Evolutionary conservation across 2,113 vertebrate species (phyloP).

Genomic region (Chionis minor): DNA sequence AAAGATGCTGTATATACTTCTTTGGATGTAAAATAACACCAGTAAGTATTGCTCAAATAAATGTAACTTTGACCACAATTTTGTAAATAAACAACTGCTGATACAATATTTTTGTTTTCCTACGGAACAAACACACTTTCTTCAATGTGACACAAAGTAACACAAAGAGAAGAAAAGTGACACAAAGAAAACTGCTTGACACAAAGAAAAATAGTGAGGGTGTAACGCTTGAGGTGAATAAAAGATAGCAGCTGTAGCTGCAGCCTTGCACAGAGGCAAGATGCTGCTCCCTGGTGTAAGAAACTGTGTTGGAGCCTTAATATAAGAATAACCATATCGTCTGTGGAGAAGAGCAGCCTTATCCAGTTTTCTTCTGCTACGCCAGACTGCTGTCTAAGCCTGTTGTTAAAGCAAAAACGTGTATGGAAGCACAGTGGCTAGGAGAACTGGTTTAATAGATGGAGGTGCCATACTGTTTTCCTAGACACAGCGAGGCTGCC

Average conservation of each 20-base stretch:
- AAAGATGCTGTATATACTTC: neutral
- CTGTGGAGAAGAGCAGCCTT: neutral
- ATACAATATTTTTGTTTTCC: neutral
- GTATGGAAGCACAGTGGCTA: neutral
- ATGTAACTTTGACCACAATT: neutral
- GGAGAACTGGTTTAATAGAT: neutral
- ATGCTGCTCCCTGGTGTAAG: slow-evolving; percentile 42
- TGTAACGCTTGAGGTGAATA: neutral
- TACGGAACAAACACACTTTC: slow-evolving; percentile 6
- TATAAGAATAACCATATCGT: neutral
- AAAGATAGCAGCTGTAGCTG: neutral
- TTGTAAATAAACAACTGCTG: slow-evolving; percentile 13
- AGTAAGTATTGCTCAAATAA: neutral
- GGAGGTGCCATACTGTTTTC: neutral
- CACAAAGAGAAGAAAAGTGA: neutral
- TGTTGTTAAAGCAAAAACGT: neutral
- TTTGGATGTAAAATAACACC: neutral
- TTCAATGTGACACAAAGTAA: neutral
- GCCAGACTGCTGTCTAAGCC: neutral
- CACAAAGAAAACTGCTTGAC: neutral
- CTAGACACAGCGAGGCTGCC: neutral
- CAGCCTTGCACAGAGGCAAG: neutral
- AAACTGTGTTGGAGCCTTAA: neutral
- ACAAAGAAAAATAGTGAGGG: neutral
- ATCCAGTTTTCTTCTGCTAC: neutral